These are phyloP conservation scores for Diplolepis rosae DNA, from an alignment of 2,888 invertebrate species.

Conservation along the genomic window DNA sequence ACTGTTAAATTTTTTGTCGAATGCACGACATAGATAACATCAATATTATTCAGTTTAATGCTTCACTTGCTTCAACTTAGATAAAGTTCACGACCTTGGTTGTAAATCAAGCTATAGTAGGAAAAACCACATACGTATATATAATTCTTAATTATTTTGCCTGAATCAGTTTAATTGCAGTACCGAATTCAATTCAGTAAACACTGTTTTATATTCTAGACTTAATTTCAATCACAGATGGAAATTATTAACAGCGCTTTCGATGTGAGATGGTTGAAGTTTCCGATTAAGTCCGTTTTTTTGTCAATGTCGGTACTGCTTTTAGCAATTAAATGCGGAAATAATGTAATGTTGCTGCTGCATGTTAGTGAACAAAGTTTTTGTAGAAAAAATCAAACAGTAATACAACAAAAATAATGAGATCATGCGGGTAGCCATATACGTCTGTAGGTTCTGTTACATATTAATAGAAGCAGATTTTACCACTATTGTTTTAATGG, in stretches of 20 bases:
- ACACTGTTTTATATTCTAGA: not conserved
- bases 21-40: not conserved
- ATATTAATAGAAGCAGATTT: not conserved
- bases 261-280: not conserved
- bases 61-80: not conserved
- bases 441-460: not conserved
- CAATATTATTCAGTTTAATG: not conserved
- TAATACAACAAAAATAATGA: not conserved
- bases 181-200: constrained; percentile 8
- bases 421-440: not conserved
- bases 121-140: not conserved
- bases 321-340: not conserved
- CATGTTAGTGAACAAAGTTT: not conserved
- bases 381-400: not conserved
- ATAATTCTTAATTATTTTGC: constrained; percentile 16
- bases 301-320: not conserved
- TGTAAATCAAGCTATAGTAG: not conserved
- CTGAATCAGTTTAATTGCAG: constrained; percentile 8
- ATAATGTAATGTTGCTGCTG: not conserved
- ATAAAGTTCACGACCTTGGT: not conserved
- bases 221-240: not conserved
- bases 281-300: not conserved
- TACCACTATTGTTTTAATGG: not conserved
- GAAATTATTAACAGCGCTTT: not conserved
- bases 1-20: no score